These are phyloP conservation scores for Poeciliopsis paucimaculata DNA, from an alignment of 2,797 vertebrate genomes.

Conservation along the genomic window DNA sequence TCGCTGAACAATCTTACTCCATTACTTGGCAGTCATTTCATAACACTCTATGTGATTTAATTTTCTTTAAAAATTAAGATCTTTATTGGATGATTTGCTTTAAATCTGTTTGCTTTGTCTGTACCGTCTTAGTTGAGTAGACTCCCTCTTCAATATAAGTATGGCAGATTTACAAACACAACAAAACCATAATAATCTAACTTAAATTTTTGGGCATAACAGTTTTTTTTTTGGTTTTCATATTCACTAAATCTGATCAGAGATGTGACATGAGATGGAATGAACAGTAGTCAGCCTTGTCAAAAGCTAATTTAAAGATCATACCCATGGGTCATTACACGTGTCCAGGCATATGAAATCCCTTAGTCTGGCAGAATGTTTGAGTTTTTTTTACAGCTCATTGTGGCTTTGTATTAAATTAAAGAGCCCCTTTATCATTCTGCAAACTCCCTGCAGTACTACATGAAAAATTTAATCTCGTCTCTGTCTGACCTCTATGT, in stretches of 20 bases:
- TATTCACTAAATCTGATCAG: slow-evolving; percentile 4
- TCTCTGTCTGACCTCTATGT: slow-evolving; percentile 26
- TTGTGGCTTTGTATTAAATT: slow-evolving; percentile 14
- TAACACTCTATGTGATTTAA: slow-evolving; percentile 11
- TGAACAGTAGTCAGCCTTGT: background rate
- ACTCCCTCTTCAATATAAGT: background rate
- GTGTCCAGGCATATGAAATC: background rate
- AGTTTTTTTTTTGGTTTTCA: background rate
- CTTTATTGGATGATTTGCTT: slow-evolving; percentile 5
- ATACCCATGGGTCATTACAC: background rate
- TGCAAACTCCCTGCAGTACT: slow-evolving; percentile 12
- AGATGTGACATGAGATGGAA: slow-evolving; percentile 1
- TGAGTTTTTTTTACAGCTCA: background rate
- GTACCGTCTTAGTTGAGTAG: slow-evolving; percentile 4
- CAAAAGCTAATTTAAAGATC: slow-evolving; percentile 8
- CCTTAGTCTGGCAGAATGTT: background rate
- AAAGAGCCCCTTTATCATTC: slow-evolving; percentile 19
- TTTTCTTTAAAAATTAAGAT: slow-evolving; percentile 18
- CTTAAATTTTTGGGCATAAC: background rate
- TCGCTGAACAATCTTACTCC: slow-evolving; percentile 8
- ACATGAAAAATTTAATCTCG: slow-evolving; percentile 22
- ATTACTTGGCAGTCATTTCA: slow-evolving; percentile 23
- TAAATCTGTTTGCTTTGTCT: slow-evolving; percentile 3
- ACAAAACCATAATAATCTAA: background rate
- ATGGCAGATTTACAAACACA: background rate